Base-by-base conservation (phyloP, 2,888 invertebrate genomes). In the Ennomos erosarius region DNA sequence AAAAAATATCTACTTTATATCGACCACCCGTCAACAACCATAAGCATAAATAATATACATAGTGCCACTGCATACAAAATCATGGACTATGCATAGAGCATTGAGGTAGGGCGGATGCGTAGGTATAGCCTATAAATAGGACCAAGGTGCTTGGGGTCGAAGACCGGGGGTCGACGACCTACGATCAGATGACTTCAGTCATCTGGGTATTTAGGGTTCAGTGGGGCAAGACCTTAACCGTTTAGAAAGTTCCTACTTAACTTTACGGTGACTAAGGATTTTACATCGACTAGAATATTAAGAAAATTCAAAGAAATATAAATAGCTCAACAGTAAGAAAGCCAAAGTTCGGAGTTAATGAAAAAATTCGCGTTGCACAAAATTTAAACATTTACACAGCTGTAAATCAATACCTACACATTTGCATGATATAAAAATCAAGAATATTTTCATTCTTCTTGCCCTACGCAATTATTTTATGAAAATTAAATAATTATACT, bases 61-160 rank as follows among this genome's bases (percentile, higher is more conserved):
- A 43, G 52, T 48, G 53, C 61, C 65, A 40, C 8, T 50, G 57
- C 65, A 58, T 67, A 68, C 46, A 42, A 48, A 42, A 37, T 43
- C 26, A 52, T 62, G 62, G 69, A 68, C 67, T 68, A 69, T 70
- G 73, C 71, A 79, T 70, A 71, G 67, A 68, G 66, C 68, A 78
- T 85, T 86, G 85, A 81, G 85, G 86, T 82, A 86, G 84, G 84
- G 74, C 83, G 81, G 84, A 82, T 75, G 74, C 61, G 60, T 63
- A 69, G 69, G 67, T 65, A 70, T 63, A 44, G 62, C 64, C 71
- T 74, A 73, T 73, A 72, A 69, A 70, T 70, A 71, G 67, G 62
- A 45, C 64, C 66, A 73, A 64, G 67, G 63, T 67, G 64, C 61
- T 49, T 49, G 46, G 51, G 66, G 62, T 67, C 64, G 55, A 54